Percentiles rank a stretch among this genome's conserved stretches.
phyloP scores from a whole-genome alignment of 2,113 vertebrate genomes.

The Onychorhynchus coronatus region DNA sequence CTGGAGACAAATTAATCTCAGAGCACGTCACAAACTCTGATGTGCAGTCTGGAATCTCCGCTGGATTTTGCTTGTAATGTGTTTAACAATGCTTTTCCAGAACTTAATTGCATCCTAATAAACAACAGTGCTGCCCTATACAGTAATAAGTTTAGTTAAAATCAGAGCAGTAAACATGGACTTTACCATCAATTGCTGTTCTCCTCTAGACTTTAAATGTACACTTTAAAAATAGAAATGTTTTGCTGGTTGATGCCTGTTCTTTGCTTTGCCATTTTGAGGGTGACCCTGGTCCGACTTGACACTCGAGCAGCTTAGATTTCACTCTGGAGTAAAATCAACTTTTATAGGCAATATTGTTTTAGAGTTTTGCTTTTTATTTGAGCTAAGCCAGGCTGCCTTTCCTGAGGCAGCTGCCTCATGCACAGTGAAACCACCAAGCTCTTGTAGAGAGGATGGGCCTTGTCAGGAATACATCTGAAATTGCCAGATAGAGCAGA shows the following conservation, averaged over 20 bases:
- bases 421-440: not conserved
- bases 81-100: conserved; percentile 13
- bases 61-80: not conserved
- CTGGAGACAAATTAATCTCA: not conserved
- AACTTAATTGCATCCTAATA: conserved; percentile 44
- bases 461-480: not conserved
- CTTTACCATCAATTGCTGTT: conserved; percentile 1
- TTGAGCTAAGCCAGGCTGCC: not conserved
- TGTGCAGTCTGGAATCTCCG: not conserved
- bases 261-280: not conserved
- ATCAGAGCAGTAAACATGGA: not conserved
- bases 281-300: not conserved
- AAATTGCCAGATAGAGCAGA: not conserved
- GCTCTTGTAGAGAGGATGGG: not conserved
- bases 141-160: conserved; percentile 22
- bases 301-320: not conserved
- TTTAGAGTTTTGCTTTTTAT: conserved; percentile 10
- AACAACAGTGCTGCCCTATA: conserved; percentile 6
- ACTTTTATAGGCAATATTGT: conserved; percentile 26
- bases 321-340: conserved; percentile 39
- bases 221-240: not conserved
- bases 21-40: accelerated
- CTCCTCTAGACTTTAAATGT: not conserved
- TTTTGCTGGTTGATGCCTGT: not conserved
- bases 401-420: not conserved